Evolutionary conservation across 2,113 vertebrate species (phyloP).

Genomic region (Sardina pilchardus): DNA sequence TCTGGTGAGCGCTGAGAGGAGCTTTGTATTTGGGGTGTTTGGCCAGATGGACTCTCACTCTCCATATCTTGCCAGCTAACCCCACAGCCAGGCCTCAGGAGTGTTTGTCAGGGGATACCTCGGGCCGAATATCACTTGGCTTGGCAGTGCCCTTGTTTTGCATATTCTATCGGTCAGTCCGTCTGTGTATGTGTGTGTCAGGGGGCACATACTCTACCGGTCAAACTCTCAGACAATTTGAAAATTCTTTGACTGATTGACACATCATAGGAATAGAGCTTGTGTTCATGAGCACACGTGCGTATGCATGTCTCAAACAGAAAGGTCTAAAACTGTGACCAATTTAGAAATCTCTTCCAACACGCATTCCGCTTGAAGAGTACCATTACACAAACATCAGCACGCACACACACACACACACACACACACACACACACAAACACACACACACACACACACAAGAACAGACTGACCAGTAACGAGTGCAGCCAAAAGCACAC

Average conservation of each 20-base stretch:
- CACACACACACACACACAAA: background rate
- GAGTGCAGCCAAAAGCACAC: background rate
- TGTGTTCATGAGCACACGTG: too few species aligned
- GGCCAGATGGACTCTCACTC: background rate
- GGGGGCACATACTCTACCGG: background rate
- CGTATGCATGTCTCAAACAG: background rate
- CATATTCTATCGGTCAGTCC: background rate
- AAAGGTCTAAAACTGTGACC: background rate
- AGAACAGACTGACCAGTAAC: background rate
- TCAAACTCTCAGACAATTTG: constrained; percentile 1
- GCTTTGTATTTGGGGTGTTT: background rate
- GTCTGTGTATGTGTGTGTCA: background rate
- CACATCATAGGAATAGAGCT: background rate
- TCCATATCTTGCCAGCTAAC: background rate
- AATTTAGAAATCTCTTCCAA: background rate
- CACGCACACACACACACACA: background rate
- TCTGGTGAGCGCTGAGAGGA: background rate
- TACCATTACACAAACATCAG: background rate
- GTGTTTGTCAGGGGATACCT: background rate
- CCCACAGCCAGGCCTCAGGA: background rate
- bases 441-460: background rate
- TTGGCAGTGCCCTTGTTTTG: background rate
- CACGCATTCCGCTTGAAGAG: background rate
- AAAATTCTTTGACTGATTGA: background rate
- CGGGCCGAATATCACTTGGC: background rate